Percentiles rank a stretch among this genome's conserved stretches.
phyloP scores from a whole-genome alignment of 1,140 invertebrate genomes.

The Arion vulgaris region DNA sequence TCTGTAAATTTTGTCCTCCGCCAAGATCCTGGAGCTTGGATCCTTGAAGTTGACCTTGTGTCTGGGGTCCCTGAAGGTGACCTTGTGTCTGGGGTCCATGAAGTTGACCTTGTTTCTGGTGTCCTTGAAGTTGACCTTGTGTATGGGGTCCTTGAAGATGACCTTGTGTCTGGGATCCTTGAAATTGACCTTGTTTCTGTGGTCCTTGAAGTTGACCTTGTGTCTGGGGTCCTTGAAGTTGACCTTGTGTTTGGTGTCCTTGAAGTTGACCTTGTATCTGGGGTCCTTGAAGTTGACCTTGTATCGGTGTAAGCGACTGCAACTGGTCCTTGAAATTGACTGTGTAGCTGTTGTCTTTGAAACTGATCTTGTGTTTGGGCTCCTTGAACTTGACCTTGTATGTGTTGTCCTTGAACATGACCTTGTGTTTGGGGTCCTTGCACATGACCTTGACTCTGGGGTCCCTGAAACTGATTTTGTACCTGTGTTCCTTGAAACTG shows the following conservation, averaged over 20 bases:
- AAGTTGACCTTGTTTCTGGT: not conserved
- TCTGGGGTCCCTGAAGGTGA: not conserved
- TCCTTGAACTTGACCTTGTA: not conserved
- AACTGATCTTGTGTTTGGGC: not conserved
- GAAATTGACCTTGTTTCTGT: slow-evolving; percentile 5
- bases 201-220: not conserved
- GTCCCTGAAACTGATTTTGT: not conserved
- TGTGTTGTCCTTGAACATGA: not conserved
- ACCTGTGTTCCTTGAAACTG: not conserved
- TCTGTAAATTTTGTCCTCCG: not conserved
- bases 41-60: too few relatives aligned
- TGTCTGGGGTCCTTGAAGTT: not conserved
- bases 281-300: not conserved
- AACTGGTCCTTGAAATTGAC: not conserved
- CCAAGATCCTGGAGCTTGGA: not conserved
- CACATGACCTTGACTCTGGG: not conserved
- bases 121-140: not conserved
- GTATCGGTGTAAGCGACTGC: too few relatives aligned
- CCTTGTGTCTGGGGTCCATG: not conserved
- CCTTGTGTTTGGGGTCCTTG: not conserved
- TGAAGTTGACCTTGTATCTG: not conserved
- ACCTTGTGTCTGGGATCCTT: not conserved
- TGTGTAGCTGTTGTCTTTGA: too few relatives aligned
- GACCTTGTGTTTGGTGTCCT: too few relatives aligned
- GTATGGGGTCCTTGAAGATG: not conserved